Conservation (phyloP, 2,113 vertebrate species). For the Aramus guarauna region DNA sequence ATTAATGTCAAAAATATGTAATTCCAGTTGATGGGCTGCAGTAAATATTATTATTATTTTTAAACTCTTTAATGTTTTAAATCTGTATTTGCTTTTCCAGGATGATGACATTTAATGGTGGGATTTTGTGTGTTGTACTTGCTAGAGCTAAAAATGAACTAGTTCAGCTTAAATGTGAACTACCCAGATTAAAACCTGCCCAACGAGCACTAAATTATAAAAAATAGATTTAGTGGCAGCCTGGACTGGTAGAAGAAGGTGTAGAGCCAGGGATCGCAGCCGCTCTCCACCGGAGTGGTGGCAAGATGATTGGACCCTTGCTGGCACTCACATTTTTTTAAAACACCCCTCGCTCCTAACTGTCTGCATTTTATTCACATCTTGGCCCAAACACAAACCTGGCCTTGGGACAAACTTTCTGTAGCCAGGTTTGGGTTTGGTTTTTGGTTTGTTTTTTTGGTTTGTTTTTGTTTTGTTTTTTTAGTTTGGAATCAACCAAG, state of each 20-base stretch:
- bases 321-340: neutral
- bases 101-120: neutral
- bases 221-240: neutral
- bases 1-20: conserved; percentile 23
- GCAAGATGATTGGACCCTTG: neutral
- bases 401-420: neutral
- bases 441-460: too few relatives aligned
- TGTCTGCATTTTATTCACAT: neutral
- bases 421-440: neutral
- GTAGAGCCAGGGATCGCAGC: neutral
- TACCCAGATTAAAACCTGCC: neutral
- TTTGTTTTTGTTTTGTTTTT: neutral
- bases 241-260: neutral
- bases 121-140: neutral
- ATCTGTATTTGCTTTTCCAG: neutral
- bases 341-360: neutral
- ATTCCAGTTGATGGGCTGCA: conserved; percentile 20
- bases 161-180: neutral
- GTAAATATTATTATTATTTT: conserved; percentile 10
- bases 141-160: neutral
- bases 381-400: neutral
- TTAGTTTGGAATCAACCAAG: neutral
- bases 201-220: neutral
- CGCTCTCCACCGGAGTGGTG: rapidly evolving
- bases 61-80: neutral